A percentile compares a stretch with the other conserved stretches of the same genome.
These are phyloP conservation scores for Oreochromis aureus DNA, from an alignment of 2,113 vertebrate species.

Conservation along the genomic window DNA sequence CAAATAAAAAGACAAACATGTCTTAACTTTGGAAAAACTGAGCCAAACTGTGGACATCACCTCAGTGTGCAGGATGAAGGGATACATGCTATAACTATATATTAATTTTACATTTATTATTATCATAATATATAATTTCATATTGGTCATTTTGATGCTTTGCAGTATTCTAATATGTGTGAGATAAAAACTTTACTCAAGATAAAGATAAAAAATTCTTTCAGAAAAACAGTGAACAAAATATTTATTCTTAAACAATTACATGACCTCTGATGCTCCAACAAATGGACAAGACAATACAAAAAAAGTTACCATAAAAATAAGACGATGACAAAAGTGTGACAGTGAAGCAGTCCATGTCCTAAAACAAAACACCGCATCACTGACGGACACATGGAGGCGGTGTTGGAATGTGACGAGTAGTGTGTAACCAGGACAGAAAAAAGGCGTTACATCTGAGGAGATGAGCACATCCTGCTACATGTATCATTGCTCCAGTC, in stretches of 20 bases:
- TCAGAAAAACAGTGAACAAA: slow-evolving; percentile 40
- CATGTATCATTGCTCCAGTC: slow-evolving; percentile 13
- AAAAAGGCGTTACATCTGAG: not conserved
- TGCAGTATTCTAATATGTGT: not conserved
- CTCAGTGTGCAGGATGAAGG: not conserved
- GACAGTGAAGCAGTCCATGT: not conserved
- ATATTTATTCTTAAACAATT: slow-evolving; percentile 59
- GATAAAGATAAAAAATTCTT: not conserved
- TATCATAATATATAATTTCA: not conserved
- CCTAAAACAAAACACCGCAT: not conserved
- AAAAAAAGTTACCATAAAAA: slow-evolving; percentile 4
- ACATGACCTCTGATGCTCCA: slow-evolving; percentile 18
- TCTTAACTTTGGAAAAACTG: not conserved
- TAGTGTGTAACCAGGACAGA: not conserved
- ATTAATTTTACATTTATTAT: not conserved
- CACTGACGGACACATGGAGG: not conserved
- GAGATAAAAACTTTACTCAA: rapidly evolving
- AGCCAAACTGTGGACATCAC: not conserved
- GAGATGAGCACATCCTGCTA: slow-evolving; percentile 12
- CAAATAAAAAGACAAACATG: not conserved
- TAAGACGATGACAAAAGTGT: not conserved
- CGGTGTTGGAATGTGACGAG: slow-evolving; percentile 46
- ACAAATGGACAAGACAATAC: slow-evolving; percentile 25
- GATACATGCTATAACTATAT: not conserved
- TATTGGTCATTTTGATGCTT: rapidly evolving